Conservation (phyloP, 2,797 vertebrate species). For the Poeciliopsis presidionis region DNA sequence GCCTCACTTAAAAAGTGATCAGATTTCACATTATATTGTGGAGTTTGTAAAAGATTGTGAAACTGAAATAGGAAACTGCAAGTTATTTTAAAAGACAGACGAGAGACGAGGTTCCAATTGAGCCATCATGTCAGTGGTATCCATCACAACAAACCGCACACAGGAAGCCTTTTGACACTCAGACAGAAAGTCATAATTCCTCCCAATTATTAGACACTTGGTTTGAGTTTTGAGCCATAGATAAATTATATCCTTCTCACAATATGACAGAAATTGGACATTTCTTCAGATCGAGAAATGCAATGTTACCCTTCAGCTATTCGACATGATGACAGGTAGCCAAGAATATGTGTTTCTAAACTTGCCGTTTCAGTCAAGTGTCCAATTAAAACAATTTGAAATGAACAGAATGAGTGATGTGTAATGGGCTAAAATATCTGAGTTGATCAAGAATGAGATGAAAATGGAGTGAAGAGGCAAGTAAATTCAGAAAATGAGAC, state of each 20-base stretch:
- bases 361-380: neutral
- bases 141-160: constrained; percentile 1
- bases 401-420: neutral
- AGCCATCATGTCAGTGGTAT: neutral
- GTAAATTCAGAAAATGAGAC: neutral
- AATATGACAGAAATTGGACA: constrained; percentile 1
- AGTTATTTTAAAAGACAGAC: neutral
- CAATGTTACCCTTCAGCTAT: neutral
- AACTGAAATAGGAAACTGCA: neutral
- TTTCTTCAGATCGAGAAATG: neutral
- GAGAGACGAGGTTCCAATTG: neutral
- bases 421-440: neutral
- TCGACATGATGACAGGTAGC: neutral
- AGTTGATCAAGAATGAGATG: neutral
- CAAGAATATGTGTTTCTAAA: constrained; percentile 6
- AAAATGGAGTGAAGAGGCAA: neutral
- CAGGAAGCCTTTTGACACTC: neutral
- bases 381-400: constrained; percentile 4
- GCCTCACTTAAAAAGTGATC: neutral
- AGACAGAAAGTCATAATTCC: constrained; percentile 3
- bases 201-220: constrained; percentile 1
- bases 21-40: neutral
- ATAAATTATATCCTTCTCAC: constrained; percentile 3
- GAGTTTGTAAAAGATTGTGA: neutral
- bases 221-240: constrained; percentile 4